Evolutionary conservation across 2,888 invertebrate species (phyloP), one percentile per base, ranked within the genome.

Genomic region (Dromius quadrimaculatus): DNA sequence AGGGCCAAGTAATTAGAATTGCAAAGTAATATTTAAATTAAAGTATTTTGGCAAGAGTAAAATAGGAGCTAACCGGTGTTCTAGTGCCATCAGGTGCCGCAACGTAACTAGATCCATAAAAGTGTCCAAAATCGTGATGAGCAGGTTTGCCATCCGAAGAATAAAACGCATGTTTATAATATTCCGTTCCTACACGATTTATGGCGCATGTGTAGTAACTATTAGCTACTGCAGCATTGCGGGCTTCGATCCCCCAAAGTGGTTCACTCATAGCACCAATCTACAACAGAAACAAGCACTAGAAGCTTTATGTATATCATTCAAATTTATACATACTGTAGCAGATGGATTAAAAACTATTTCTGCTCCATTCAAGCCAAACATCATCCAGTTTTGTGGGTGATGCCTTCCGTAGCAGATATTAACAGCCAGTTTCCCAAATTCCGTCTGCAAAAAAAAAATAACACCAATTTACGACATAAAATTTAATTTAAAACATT

Each of bases 331-430:
- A 20, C 4, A 81, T 78, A 93, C 92, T 75, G 99, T 98, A 0
- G 98, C 99, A 5, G 96, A 94, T 1, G 99, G 99, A 84, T 99
- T 99, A 82, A 99, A 99, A 0, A 99, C 98, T 41, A 99, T 94
- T 86, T 99, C 98, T 0, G 99, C 98, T 0, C 97, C 97, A 81
- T 98, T 98, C 2, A 98, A 78, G 0, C 93, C 97, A 83, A 95
- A 98, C 93, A 96, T 95, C 82, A 97, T 85, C 99, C 99, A 99
- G 81, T 98, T 98, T 74, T 94, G 89, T 0, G 98, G 97, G 83
- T 98, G 98, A 82, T 99, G 98, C 0, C 99, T 89, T 0, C 98
- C 99, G 80, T 96, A 99, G 81, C 99, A 99, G 76, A 98, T 97
- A 78, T 98, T 98, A 1, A 99, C 87, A 0, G 93, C 98, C 75